A percentile compares a stretch with the other conserved stretches of the same genome.
Evolutionary conservation across 1,140 invertebrate genomes (phyloP).

Genomic region (Ceratosolen fusciceps): DNA sequence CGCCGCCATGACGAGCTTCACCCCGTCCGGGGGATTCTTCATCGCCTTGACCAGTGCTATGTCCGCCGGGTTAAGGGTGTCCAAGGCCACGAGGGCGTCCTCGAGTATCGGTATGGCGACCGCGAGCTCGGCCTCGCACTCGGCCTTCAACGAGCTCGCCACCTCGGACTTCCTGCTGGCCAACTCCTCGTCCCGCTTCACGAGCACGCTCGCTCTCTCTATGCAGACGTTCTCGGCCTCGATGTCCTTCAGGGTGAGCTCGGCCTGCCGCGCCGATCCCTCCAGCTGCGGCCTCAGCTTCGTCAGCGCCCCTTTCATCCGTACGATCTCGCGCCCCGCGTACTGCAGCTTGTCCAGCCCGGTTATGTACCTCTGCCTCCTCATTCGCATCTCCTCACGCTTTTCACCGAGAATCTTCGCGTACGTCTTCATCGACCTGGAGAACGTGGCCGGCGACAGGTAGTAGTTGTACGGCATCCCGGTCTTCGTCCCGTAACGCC

Average conservation of each 20-base stretch:
- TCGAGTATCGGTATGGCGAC: constrained; percentile 81
- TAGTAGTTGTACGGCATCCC: constrained; percentile 74
- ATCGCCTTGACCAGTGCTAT: constrained; percentile 86
- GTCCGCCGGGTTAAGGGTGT: constrained; percentile 83
- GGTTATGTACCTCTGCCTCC: constrained; percentile 73
- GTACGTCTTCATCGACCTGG: constrained; percentile 75
- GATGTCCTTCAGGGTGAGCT: constrained; percentile 76
- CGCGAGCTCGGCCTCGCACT: constrained; percentile 80
- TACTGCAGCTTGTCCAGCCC: constrained; percentile 79
- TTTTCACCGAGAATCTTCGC: constrained; percentile 71
- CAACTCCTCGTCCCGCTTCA: constrained; percentile 79
- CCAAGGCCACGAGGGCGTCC: constrained; percentile 75
- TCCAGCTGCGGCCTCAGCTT: constrained; percentile 79
- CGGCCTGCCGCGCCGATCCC: constrained; percentile 77
- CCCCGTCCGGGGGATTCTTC: constrained; percentile 85
- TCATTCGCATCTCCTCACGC: constrained; percentile 73
- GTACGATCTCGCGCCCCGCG: constrained; percentile 75
- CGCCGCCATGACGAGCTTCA: constrained; percentile 83
- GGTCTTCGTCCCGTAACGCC: constrained; percentile 59
- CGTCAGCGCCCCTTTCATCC: constrained; percentile 78
- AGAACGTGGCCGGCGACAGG: constrained; percentile 73
- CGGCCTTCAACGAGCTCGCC: constrained; percentile 75
- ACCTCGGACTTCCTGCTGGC: constrained; percentile 79
- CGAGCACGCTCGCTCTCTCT: constrained; percentile 76
- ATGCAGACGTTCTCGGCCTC: constrained; percentile 80